Evolutionary conservation across 2,113 vertebrate species (phyloP).

Genomic region (Abramis brama): DNA sequence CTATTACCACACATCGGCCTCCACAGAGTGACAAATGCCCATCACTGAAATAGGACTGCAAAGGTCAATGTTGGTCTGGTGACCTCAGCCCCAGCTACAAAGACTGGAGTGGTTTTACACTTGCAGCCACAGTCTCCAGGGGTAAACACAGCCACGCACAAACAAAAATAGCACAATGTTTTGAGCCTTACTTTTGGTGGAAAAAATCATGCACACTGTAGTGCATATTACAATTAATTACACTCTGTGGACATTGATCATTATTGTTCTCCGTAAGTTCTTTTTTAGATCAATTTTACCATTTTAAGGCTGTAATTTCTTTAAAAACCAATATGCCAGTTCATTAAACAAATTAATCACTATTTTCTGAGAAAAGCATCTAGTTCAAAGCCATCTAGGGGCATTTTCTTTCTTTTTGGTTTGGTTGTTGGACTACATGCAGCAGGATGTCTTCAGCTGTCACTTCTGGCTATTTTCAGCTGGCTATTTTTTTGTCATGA

Average conservation of each 20-base stretch:
- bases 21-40: constrained; percentile 82
- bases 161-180: constrained; percentile 38
- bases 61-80: constrained; percentile 76
- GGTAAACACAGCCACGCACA: constrained; percentile 31
- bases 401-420: background rate
- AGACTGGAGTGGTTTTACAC: constrained; percentile 60
- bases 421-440: background rate
- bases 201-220: background rate
- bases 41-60: constrained; percentile 75
- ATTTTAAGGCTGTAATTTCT: background rate
- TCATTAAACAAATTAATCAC: background rate
- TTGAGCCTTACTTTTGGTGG: background rate
- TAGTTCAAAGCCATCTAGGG: background rate
- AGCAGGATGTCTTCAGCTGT: background rate
- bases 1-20: constrained; percentile 76
- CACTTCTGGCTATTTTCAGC: background rate
- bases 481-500: background rate
- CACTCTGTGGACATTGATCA: background rate
- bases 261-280: background rate
- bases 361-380: background rate
- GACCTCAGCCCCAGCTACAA: constrained; percentile 69
- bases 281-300: background rate
- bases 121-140: constrained; percentile 46
- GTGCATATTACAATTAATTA: background rate
- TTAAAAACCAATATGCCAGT: background rate